A percentile compares a stretch with the other conserved stretches of the same genome.
These are phyloP conservation scores for Spinus pinus DNA, from an alignment of 2,797 vertebrate genomes.

Conservation along the genomic window DNA sequence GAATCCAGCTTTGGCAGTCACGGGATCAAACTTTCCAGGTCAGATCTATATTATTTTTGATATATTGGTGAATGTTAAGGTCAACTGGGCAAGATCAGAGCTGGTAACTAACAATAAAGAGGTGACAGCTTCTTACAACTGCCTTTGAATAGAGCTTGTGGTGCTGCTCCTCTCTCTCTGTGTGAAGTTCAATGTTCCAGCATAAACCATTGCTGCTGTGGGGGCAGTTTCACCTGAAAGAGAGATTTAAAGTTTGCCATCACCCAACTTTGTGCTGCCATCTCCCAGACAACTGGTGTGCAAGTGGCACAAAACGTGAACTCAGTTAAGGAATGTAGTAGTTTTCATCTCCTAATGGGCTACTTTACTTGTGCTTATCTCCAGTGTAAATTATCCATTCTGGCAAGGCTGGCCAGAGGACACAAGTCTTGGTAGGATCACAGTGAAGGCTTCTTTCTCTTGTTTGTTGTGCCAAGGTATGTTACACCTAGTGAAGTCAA, in stretches of 20 bases:
- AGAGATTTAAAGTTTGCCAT: neutral
- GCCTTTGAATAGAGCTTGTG: neutral
- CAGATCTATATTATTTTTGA: neutral
- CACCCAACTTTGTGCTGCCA: neutral
- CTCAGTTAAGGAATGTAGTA: neutral
- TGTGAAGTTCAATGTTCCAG: neutral
- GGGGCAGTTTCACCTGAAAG: neutral
- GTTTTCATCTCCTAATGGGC: neutral
- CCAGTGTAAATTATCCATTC: neutral
- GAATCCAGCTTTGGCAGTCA: conserved; percentile 1
- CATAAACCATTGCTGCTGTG: neutral
- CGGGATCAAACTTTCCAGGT: neutral
- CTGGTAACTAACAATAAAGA: neutral
- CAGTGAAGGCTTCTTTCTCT: neutral
- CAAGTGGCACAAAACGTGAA: neutral
- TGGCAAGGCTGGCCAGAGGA: neutral
- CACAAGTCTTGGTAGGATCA: neutral
- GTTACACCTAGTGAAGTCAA: neutral
- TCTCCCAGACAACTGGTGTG: neutral
- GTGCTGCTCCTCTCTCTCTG: neutral
- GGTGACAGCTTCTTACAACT: neutral
- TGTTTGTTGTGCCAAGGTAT: neutral
- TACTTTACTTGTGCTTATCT: neutral
- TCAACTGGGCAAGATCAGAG: conserved; percentile 4
- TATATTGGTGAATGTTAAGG: neutral